Evolutionary conservation across 2,113 vertebrate species (phyloP), one percentile per base, ranked within the genome.

Genomic region (Phyllostomus discolor): DNA sequence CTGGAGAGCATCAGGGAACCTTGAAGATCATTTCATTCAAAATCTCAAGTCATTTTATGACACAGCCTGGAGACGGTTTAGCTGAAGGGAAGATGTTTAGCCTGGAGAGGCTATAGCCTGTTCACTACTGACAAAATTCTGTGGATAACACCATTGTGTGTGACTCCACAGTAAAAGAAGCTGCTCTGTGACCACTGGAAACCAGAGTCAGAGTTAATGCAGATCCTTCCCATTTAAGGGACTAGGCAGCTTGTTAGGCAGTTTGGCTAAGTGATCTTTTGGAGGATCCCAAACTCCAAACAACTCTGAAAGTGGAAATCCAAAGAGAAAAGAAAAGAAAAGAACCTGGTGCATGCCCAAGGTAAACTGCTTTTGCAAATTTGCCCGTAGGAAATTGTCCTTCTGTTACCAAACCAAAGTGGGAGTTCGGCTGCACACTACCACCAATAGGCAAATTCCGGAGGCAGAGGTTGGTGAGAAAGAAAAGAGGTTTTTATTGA

Each of bases 321-420:
- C 69, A 50, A 54, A 89, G 57, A 57, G 62, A 48, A 50, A 84
- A 86, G 48, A 48, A 50, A 84, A 86, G 48, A 67, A 62, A 78
- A 46, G 33, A 5, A 90, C 12, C 11, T 57, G 2, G 24, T 24
- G 19, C 7, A 0, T 54, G 26, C 4, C n/a, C 7, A 73, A 83
- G 10, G 10, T 28, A 54, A 33, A 85, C 17, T 66, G 20, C 7
- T 35, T 95, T 83, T 80, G n/a, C 2, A 6, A 82, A 75, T 73
- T 28, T 38, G 46, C 15, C 43, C 5, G 12, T 12, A 11, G 43
- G 28, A 82, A 41, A 26, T 22, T 50, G 10, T 76, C 76, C 50
- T 50, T 72, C 11, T 10, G 59, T 62, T 62, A 62, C 28, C 28
- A 26, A 64, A 64, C 5, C 28, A 64, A 31, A 5, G 28, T 31